These are phyloP conservation scores for Pterocles gutturalis DNA, from an alignment of 2,113 vertebrate genomes.

Conservation along the genomic window DNA sequence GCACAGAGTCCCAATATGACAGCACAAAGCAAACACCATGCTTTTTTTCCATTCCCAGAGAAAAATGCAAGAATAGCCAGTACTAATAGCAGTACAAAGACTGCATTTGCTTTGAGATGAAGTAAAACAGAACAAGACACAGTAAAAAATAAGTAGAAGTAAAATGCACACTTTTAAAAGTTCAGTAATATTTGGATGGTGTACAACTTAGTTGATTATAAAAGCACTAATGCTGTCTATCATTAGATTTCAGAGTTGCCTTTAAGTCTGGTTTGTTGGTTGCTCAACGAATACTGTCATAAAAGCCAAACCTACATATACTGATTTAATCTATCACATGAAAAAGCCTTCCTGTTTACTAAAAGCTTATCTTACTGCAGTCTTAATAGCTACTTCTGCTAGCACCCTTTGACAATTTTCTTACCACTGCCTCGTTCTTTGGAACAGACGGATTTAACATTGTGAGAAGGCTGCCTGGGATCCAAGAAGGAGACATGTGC, in stretches of 20 bases:
- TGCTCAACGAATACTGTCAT: neutral
- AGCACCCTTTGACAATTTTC: neutral
- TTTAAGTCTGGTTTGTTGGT: neutral
- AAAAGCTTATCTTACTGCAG: neutral
- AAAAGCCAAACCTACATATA: neutral
- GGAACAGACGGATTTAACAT: conserved; percentile 92
- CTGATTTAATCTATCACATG: neutral
- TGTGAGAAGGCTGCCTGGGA: conserved; percentile 91
- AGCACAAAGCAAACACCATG: neutral
- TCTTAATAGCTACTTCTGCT: neutral
- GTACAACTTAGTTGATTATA: neutral
- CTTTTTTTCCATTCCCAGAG: neutral
- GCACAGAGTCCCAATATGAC: neutral
- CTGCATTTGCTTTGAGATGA: neutral
- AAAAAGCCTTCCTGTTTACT: neutral
- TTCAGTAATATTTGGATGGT: neutral
- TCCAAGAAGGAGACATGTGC: conserved; percentile 97
- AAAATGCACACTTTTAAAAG: neutral
- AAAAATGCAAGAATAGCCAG: neutral
- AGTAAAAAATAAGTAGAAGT: neutral
- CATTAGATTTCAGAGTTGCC: neutral
- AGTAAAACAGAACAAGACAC: neutral
- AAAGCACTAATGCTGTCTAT: neutral
- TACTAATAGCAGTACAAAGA: neutral
- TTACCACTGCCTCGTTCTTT: conserved; percentile 94